Conservation (phyloP, 53 echinoderm and acorn worm genomes). For the Holothuria scabra region DNA sequence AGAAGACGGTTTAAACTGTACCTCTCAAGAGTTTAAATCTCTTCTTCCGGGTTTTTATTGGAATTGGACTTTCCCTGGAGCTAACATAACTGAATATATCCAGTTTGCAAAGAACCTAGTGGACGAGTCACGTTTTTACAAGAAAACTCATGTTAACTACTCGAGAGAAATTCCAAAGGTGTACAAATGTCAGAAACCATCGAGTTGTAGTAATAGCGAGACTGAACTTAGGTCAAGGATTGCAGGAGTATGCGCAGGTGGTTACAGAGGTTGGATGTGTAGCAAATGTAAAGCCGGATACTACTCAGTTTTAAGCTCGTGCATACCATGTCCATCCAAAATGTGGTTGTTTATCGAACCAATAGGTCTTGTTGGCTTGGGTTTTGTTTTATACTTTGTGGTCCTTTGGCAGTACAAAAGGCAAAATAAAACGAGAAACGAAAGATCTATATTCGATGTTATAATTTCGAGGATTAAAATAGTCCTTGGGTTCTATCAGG, state of each 20-base stretch:
- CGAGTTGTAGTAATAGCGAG: not conserved
- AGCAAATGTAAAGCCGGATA: not conserved
- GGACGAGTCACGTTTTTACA: conserved; percentile 30
- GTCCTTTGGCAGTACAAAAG: conserved; percentile 4
- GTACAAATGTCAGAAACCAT: conserved; percentile 18
- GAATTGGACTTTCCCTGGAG: conserved; percentile 26
- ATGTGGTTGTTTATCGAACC: conserved; percentile 12
- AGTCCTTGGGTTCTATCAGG: conserved; percentile 19
- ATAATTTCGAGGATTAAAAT: conserved; percentile 4
- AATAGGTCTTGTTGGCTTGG: not conserved
- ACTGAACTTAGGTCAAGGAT: not conserved
- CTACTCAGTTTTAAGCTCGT: conserved; percentile 3
- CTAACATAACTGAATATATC: not conserved
- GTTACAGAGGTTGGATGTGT: conserved; percentile 36
- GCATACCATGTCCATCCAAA: conserved; percentile 2
- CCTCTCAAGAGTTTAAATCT: conserved; percentile 2
- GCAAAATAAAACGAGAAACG: not conserved
- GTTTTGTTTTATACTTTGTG: not conserved
- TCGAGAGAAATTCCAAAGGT: conserved; percentile 24
- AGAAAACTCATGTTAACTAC: not conserved
- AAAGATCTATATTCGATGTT: not conserved
- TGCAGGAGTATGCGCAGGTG: conserved; percentile 1
- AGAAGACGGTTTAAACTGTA: conserved; percentile 26
- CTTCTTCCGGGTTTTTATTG: conserved; percentile 20
- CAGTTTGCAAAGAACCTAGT: not conserved